Percentiles rank a stretch among this genome's conserved stretches.
These are phyloP conservation scores for Synergus laeviventris DNA, from an alignment of 2,888 invertebrate species.

Conservation along the genomic window DNA sequence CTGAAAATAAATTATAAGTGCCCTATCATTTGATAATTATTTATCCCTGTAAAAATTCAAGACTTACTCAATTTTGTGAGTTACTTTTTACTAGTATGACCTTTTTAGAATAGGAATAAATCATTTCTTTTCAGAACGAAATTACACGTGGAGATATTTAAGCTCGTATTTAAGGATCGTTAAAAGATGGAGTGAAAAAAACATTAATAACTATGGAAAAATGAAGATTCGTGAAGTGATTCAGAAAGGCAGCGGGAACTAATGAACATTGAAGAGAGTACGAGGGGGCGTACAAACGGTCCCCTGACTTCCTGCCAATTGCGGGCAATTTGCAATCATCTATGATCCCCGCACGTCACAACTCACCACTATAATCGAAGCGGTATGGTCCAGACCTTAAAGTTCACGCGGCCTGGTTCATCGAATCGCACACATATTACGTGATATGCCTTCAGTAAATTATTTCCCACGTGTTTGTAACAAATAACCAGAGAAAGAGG, in stretches of 20 bases:
- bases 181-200: too few species aligned
- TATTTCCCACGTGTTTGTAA: conserved; percentile 48
- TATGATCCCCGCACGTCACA: conserved; percentile 72
- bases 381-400: conserved; percentile 60
- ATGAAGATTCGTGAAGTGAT: conserved; percentile 11
- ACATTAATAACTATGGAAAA: background rate
- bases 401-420: conserved; percentile 61
- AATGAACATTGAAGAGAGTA: conserved; percentile 63
- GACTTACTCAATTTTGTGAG: background rate
- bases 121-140: background rate
- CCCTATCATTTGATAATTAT: background rate
- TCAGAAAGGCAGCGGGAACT: conserved; percentile 52
- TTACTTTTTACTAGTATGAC: too few species aligned
- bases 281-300: conserved; percentile 68
- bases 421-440: conserved; percentile 55
- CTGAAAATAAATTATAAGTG: background rate
- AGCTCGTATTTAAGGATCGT: background rate
- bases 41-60: background rate
- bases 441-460: conserved; percentile 48
- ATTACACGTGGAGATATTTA: background rate
- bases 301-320: conserved; percentile 76
- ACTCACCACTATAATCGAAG: conserved; percentile 53
- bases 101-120: background rate
- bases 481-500: background rate
- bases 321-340: conserved; percentile 75